Percentiles rank a stretch among this genome's conserved stretches.
These are phyloP conservation scores for Lypha dubia DNA, from an alignment of 2,888 invertebrate genomes.

Conservation along the genomic window DNA sequence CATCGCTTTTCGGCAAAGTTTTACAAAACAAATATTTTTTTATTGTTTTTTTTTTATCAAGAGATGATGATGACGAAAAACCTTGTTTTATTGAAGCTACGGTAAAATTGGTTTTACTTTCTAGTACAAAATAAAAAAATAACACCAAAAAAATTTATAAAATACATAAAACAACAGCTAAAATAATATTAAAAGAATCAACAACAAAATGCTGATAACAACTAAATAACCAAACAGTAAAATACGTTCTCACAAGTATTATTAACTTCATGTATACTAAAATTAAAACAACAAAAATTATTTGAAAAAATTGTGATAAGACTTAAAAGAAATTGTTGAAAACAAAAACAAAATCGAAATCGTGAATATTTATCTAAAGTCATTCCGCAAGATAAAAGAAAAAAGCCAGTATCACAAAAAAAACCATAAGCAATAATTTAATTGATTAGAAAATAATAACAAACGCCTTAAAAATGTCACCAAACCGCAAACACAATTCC, in stretches of 20 bases:
- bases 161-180: not conserved
- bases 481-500: not conserved
- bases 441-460: not conserved
- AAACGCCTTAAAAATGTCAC: constrained; percentile 16
- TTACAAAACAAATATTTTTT: too few species aligned
- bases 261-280: not conserved
- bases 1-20: too few species aligned
- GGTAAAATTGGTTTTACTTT: not conserved
- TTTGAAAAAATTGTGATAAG: constrained; percentile 52
- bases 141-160: constrained; percentile 47
- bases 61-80: not conserved
- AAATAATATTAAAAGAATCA: constrained; percentile 35
- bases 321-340: constrained; percentile 17
- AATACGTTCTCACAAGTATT: constrained; percentile 20
- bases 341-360: not conserved
- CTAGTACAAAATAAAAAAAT: constrained; percentile 9
- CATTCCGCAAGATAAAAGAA: not conserved
- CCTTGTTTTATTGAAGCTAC: not conserved
- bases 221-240: constrained; percentile 1
- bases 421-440: constrained; percentile 38
- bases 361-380: not conserved
- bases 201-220: not conserved
- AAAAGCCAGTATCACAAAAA: not conserved
- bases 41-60: too few species aligned
- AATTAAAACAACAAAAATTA: not conserved